Percentiles rank a stretch among this genome's conserved stretches.
Conservation (phyloP, 2,113 vertebrate genomes). For the Cichladusa arquata region DNA sequence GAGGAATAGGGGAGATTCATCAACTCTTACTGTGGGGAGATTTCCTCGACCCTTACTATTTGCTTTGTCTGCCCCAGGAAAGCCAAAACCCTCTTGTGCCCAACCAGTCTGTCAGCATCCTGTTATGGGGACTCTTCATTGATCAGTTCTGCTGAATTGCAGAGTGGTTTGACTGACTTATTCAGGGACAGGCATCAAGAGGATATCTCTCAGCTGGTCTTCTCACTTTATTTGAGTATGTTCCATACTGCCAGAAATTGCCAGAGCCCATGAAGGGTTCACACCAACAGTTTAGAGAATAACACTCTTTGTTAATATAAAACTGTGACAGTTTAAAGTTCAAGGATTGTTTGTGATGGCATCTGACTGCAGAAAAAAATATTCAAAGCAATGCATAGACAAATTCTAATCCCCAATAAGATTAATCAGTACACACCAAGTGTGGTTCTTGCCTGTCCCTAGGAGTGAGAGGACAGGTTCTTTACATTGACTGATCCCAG, state of each 20-base stretch:
- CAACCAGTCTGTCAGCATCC: background rate
- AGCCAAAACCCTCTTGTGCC: accelerated
- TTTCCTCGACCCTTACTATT: accelerated
- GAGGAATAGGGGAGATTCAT: background rate
- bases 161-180: background rate
- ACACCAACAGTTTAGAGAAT: background rate
- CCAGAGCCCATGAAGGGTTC: background rate
- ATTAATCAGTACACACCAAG: accelerated
- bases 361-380: background rate
- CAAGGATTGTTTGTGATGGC: background rate
- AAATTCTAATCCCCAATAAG: background rate
- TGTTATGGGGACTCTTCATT: background rate
- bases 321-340: background rate
- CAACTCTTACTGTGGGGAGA: background rate
- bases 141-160: background rate
- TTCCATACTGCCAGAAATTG: background rate
- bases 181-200: background rate
- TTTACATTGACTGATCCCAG: accelerated
- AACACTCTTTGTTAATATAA: accelerated
- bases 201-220: background rate
- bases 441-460: background rate
- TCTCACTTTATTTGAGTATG: background rate
- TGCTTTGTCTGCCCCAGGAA: background rate
- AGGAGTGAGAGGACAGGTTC: background rate
- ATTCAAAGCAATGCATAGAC: background rate